Evolutionary conservation across 2,113 vertebrate species (phyloP).

Genomic region (Cnemophilus loriae): DNA sequence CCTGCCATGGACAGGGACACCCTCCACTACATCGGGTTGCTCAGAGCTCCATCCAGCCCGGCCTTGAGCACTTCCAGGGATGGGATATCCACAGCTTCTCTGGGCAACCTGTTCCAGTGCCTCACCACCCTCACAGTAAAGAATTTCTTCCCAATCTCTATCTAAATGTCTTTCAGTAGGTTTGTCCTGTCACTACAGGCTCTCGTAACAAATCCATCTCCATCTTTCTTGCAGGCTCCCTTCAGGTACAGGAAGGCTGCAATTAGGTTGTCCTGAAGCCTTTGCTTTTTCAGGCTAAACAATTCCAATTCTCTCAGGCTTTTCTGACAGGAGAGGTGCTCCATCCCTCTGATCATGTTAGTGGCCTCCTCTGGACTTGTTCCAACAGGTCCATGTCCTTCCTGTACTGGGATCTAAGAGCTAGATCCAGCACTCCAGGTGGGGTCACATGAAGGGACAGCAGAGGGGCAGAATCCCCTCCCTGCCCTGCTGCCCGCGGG

Average conservation of each 20-base stretch:
- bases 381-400: accelerated
- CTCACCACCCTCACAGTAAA: background rate
- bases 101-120: background rate
- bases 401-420: background rate
- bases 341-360: no score
- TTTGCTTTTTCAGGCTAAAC: background rate
- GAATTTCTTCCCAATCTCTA: background rate
- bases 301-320: background rate
- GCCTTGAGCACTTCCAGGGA: background rate
- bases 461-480: background rate
- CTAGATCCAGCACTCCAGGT: background rate
- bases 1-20: accelerated
- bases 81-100: background rate
- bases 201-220: background rate
- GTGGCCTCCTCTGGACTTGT: accelerated
- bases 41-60: background rate
- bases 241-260: background rate
- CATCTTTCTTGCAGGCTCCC: background rate
- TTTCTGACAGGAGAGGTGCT: accelerated
- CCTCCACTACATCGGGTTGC: background rate
- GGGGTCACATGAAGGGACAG: background rate
- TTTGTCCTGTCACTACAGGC: background rate
- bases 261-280: background rate
- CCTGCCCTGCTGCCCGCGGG: accelerated
- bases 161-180: background rate